A percentile compares a stretch with the other conserved stretches of the same genome.
These are phyloP conservation scores for Acropternis orthonyx DNA, from an alignment of 2,797 vertebrate species.

Conservation along the genomic window DNA sequence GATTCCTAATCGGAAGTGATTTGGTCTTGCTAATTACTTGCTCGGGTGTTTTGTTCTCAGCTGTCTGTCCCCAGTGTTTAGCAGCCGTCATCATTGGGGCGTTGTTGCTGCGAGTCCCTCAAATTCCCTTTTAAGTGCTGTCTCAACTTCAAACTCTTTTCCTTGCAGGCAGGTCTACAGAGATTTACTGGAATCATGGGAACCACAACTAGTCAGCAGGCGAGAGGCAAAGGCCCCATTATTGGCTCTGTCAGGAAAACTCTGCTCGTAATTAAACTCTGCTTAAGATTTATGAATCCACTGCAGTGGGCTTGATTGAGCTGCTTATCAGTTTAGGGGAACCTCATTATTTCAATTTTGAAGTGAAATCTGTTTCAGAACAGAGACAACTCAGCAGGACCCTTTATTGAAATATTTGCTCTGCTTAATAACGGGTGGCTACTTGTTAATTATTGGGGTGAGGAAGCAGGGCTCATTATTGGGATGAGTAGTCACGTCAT, in stretches of 20 bases:
- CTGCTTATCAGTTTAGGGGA: slow-evolving; percentile 39
- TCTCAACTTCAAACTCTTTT: not conserved
- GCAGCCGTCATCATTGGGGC: rapidly evolving
- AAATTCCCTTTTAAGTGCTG: not conserved
- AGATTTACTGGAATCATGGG: slow-evolving; percentile 1
- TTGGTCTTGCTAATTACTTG: slow-evolving; percentile 10
- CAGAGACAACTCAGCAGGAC: slow-evolving; percentile 51
- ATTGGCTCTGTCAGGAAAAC: not conserved
- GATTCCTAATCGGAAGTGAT: not conserved
- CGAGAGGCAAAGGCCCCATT: not conserved
- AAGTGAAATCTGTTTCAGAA: slow-evolving; percentile 45
- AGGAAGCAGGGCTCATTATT: slow-evolving; percentile 76
- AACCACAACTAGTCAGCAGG: slow-evolving; percentile 8
- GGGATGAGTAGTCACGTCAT: slow-evolving; percentile 84
- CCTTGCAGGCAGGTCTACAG: slow-evolving; percentile 14
- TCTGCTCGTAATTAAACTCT: slow-evolving; percentile 4
- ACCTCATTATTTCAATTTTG: slow-evolving; percentile 72
- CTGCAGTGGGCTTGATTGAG: not conserved
- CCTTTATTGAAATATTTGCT: slow-evolving; percentile 64
- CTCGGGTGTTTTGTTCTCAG: not conserved
- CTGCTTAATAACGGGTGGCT: slow-evolving; percentile 73
- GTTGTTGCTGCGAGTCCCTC: not conserved
- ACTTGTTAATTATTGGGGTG: slow-evolving; percentile 77
- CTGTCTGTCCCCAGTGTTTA: not conserved
- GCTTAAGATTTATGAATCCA: not conserved